A percentile compares a stretch with the other conserved stretches of the same genome.
These are phyloP conservation scores for Danaus chrysippus DNA, from an alignment of 2,888 invertebrate species.

Conservation along the genomic window DNA sequence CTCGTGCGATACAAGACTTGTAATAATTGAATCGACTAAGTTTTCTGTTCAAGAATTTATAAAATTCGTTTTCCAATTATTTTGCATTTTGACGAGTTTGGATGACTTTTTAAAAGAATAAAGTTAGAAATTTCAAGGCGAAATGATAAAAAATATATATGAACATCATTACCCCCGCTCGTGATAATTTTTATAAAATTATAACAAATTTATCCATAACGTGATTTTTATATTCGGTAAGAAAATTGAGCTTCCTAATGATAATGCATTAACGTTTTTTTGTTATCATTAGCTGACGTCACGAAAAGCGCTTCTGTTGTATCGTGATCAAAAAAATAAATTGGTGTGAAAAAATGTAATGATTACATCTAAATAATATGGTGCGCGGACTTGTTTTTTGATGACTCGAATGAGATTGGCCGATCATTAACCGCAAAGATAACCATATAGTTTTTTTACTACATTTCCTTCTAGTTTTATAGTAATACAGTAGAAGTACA, in stretches of 20 bases:
- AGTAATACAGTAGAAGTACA: no score
- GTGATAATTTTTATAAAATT: neutral
- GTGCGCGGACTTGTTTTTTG: constrained; percentile 62
- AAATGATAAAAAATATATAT: neutral
- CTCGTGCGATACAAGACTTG: constrained; percentile 44
- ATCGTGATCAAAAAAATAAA: constrained; percentile 69
- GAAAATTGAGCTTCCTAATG: constrained; percentile 20
- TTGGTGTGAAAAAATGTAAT: constrained; percentile 79
- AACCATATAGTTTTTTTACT: constrained; percentile 32
- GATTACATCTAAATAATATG: constrained; percentile 75
- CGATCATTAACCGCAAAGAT: constrained; percentile 74
- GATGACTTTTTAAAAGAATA: neutral
- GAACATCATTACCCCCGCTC: neutral
- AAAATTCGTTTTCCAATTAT: constrained; percentile 44
- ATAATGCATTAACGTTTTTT: constrained; percentile 56
- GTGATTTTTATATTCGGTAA: constrained; percentile 24
- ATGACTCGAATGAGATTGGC: constrained; percentile 69
- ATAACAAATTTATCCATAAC: constrained; percentile 5
- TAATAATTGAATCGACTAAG: constrained; percentile 50
- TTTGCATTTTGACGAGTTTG: constrained; percentile 14
- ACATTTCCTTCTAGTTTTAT: no score
- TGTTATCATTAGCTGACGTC: constrained; percentile 74
- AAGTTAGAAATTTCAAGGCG: neutral
- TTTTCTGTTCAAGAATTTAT: constrained; percentile 47
- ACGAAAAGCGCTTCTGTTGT: constrained; percentile 61